These are phyloP conservation scores for Protobothrops mucrosquamatus DNA, from an alignment of 2,113 vertebrate genomes.

Conservation along the genomic window DNA sequence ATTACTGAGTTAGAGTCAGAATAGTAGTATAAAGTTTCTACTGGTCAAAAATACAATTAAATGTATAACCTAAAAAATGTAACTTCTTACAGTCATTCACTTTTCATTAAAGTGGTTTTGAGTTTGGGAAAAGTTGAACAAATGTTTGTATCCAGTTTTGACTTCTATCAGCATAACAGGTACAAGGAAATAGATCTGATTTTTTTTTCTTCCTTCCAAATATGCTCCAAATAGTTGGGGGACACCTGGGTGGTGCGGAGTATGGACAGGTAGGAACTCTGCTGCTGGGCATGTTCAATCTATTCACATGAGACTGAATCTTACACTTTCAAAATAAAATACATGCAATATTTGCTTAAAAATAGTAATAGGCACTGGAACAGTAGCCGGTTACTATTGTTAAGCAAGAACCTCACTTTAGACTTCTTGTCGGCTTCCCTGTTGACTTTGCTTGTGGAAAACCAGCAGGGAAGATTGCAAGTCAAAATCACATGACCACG, in stretches of 20 bases:
- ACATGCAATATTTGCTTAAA: background rate
- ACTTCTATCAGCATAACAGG: background rate
- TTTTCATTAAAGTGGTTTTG: background rate
- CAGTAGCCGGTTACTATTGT: background rate
- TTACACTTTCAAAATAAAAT: background rate
- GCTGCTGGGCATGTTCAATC: background rate
- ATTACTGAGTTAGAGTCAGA: background rate
- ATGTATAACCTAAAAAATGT: background rate
- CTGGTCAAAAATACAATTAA: background rate
- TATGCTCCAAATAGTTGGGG: background rate
- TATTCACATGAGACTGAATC: background rate
- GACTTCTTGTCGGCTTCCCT: background rate
- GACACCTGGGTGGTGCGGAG: background rate
- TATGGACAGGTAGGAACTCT: background rate
- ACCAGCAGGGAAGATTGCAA: background rate
- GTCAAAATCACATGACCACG: background rate
- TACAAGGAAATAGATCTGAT: background rate
- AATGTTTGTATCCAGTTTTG: background rate
- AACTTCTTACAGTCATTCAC: background rate
- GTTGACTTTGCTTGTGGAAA: background rate
- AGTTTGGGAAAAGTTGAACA: background rate
- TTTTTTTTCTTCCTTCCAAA: background rate
- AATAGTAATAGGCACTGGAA: background rate
- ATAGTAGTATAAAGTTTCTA: background rate
- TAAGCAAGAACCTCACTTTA: background rate